Base-by-base conservation (phyloP, 92 coral and sea anemone genomes). In the Bergia sp. region DNA sequence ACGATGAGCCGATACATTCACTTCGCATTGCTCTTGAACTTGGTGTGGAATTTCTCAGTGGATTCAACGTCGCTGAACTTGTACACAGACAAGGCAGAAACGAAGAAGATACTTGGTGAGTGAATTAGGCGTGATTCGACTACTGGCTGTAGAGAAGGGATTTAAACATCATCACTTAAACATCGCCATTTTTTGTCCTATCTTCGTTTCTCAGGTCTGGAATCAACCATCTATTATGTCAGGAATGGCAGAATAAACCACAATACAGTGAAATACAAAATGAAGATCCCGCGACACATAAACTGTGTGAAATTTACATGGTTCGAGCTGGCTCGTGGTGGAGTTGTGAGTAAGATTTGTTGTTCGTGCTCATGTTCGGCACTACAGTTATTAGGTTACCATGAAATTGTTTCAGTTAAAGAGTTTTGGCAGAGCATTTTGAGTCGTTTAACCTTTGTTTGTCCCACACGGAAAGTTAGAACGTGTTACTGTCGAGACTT, bases 101-200 rank as follows among this genome's bases (percentile, higher is more conserved):
- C 98, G 21, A 94, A 95, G 93, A 95, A 92, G 87, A 91, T 97
- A 76, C 91, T 97, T 45, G 99, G 99, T 94, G 82, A 90, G 96
- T 90, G 20, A 66, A 4, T 20, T 23, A 37, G 73, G 69, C 73
- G 86, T 72, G 77, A 65, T 10, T 37, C 16, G 37, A 6, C 84
- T 29, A 79, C 5, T 18, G 74, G 7, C 18, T 39, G 18, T 61
- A 20, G 29, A 75, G 79, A 75, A 55, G 47, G 78, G 89, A 89
- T 37, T 75, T 82, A 66, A 47, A 81, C 20, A 37, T 11, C 65
- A 50, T 29, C 29, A 29, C 29, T 29, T 29, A 29, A 29, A 29
- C 29, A 29, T 73, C 20, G 41, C 36, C 37, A 42, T 36, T 47
- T 39, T 47, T 53, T 55, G 41, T 73, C 81, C 87, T 81, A 41